Evolutionary conservation across 37 sponge, comb jelly and placozoan species (phyloP).

Genomic region (Hormiphora californensis): DNA sequence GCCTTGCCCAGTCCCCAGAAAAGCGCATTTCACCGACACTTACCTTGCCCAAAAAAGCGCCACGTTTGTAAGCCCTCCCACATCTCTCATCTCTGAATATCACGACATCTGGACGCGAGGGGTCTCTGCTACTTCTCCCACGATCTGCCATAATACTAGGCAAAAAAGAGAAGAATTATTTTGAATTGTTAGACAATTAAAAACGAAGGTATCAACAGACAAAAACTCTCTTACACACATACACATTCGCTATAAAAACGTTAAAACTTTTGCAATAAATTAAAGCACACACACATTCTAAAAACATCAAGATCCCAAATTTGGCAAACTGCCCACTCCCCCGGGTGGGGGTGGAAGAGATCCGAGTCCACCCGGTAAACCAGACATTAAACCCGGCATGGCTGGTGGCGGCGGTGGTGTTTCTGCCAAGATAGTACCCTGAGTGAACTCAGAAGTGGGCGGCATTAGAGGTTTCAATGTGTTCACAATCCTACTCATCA

Average conservation of each 20-base stretch:
- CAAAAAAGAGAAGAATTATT: not conserved
- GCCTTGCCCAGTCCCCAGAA: not conserved
- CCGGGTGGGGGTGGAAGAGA: not conserved
- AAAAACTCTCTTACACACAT: no score
- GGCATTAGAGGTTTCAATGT: not conserved
- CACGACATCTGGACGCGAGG: not conserved
- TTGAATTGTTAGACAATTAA: not conserved
- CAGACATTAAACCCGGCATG: no score
- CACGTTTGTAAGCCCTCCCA: slow-evolving; percentile 13
- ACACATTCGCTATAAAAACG: no score
- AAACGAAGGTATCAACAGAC: no score
- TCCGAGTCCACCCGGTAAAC: no score
- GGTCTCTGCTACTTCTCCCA: not conserved
- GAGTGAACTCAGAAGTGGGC: not conserved
- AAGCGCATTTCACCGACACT: not conserved
- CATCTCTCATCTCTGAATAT: not conserved
- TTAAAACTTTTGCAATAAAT: no score
- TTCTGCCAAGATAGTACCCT: slow-evolving; percentile 42
- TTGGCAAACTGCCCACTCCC: not conserved
- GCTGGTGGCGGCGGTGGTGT: no score
- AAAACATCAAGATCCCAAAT: not conserved
- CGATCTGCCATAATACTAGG: no score
- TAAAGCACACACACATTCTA: no score
- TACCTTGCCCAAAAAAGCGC: slow-evolving; percentile 15
- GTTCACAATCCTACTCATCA: not conserved